Evolutionary conservation across 2,113 vertebrate species (phyloP).

Genomic region (Thinocorus orbignyianus): DNA sequence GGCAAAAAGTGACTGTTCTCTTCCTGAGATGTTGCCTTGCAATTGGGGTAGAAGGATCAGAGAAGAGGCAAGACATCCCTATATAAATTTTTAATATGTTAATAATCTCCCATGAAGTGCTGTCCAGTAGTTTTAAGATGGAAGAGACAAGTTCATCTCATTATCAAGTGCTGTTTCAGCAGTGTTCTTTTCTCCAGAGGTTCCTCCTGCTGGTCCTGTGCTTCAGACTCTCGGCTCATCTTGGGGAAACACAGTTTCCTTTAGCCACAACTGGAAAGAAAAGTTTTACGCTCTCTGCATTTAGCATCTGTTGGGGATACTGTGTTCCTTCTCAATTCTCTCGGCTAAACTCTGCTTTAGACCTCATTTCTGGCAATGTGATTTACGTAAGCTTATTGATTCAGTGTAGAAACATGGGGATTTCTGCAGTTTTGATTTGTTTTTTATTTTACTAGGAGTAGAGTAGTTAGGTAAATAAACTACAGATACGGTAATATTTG

Average conservation of each 20-base stretch:
- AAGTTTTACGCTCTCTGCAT: background rate
- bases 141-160: background rate
- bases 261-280: background rate
- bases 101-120: background rate
- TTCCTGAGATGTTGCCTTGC: background rate
- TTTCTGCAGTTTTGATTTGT: background rate
- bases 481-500: background rate
- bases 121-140: background rate
- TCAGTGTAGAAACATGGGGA: background rate
- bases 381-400: background rate
- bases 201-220: accelerated
- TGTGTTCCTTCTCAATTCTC: background rate
- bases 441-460: background rate
- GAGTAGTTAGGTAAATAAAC: background rate
- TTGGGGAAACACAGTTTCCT: background rate
- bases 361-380: background rate
- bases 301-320: background rate
- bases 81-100: background rate
- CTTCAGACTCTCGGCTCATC: background rate
- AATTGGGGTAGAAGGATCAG: background rate
- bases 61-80: background rate
- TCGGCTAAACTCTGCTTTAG: background rate
- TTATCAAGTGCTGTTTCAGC: background rate
- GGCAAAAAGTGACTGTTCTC: background rate
- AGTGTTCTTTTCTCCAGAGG: background rate